Conservation (phyloP, 2,797 vertebrate genomes). For the Chaenodraco wilsoni region DNA sequence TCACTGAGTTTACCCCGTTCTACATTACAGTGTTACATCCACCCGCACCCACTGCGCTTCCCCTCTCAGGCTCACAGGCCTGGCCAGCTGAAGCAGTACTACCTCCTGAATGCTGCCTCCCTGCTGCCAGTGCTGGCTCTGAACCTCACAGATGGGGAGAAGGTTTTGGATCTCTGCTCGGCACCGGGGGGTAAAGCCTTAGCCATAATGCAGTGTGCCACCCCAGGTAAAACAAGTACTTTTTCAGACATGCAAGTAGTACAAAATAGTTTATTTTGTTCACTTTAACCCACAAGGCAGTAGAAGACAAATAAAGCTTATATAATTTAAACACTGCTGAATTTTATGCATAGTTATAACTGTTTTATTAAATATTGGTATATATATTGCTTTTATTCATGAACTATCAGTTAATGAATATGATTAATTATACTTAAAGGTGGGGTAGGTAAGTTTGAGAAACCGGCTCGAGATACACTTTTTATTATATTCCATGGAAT, state of each 20-base stretch:
- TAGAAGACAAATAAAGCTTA: neutral
- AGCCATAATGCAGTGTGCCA: conserved; percentile 88
- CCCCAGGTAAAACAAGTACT: conserved; percentile 84
- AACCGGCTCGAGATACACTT: too few relatives aligned
- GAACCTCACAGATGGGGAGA: conserved; percentile 87
- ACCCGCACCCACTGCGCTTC: conserved; percentile 77
- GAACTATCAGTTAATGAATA: neutral
- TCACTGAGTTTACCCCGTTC: conserved; percentile 26
- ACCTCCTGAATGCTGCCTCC: conserved; percentile 93
- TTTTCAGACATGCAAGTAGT: neutral
- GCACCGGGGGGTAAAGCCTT: conserved; percentile 96
- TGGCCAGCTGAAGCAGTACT: conserved; percentile 91
- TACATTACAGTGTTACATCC: conserved; percentile 88
- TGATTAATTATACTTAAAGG: neutral
- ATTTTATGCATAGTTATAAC: neutral
- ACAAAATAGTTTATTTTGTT: neutral
- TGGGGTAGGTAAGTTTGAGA: too few relatives aligned
- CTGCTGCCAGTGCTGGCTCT: conserved; percentile 93
- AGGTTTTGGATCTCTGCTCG: conserved; percentile 93
- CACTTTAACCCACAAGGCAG: neutral
- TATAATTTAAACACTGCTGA: neutral
- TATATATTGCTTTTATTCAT: neutral
- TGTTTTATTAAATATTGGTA: neutral
- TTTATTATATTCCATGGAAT: too few relatives aligned
- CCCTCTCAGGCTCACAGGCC: conserved; percentile 87